phyloP scores from a whole-genome alignment of 2,888 invertebrate genomes.

The Helicoverpa assulta region DNA sequence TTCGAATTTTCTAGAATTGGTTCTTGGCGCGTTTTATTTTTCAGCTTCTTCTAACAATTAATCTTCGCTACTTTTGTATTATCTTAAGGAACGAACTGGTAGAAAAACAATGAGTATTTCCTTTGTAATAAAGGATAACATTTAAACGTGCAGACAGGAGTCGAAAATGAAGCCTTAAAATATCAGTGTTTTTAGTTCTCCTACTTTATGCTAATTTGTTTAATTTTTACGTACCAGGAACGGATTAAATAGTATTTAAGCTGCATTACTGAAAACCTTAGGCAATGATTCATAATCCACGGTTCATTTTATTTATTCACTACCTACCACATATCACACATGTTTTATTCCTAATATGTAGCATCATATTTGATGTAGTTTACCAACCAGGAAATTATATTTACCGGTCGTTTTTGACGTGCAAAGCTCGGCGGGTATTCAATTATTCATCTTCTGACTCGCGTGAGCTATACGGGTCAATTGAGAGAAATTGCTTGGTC shows the following conservation, averaged over 20 bases:
- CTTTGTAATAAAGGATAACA: slow-evolving; percentile 24
- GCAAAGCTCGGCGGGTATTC: slow-evolving; percentile 20
- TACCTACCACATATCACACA: too few relatives aligned
- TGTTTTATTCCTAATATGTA: neutral
- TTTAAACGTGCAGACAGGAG: slow-evolving; percentile 22
- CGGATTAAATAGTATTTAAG: too few relatives aligned
- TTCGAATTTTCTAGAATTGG: slow-evolving; percentile 29
- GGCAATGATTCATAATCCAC: too few relatives aligned
- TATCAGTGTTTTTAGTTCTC: slow-evolving; percentile 19
- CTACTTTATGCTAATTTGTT: slow-evolving; percentile 1
- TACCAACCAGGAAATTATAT: slow-evolving; percentile 19
- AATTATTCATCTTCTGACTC: slow-evolving; percentile 34
- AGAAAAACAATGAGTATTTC: slow-evolving; percentile 42
- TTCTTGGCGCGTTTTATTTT: slow-evolving; percentile 33
- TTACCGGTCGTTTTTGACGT: slow-evolving; percentile 18
- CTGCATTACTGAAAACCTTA: too few relatives aligned
- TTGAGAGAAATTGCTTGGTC: slow-evolving; percentile 23
- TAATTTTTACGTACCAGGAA: neutral
- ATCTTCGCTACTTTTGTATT: slow-evolving; percentile 50
- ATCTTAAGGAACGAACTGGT: slow-evolving; percentile 24
- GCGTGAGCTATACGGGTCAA: slow-evolving; percentile 29
- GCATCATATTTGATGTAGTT: slow-evolving; percentile 5
- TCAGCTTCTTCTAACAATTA: slow-evolving; percentile 38
- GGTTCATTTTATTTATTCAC: too few relatives aligned
- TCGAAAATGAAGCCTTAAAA: slow-evolving; percentile 4